Conservation (phyloP, 2,113 vertebrate species). For the Tragelaphus strepsiceros region DNA sequence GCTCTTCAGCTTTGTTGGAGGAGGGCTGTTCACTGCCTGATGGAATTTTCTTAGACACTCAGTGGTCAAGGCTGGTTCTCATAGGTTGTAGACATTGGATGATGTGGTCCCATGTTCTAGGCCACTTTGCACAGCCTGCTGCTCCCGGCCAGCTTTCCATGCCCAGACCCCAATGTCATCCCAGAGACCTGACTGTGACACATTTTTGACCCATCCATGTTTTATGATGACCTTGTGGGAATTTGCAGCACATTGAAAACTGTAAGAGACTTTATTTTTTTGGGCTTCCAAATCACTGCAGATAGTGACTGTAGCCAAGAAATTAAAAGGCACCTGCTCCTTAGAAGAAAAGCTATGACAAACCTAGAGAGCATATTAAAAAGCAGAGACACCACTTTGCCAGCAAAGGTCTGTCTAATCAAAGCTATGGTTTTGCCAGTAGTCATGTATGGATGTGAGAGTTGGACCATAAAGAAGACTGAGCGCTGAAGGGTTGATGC, state of each 20-base stretch:
- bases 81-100: rapidly evolving
- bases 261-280: neutral
- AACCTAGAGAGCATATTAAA: neutral
- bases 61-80: neutral
- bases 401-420: neutral
- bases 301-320: neutral
- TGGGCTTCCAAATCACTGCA: neutral
- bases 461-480: neutral
- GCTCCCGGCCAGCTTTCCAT: neutral
- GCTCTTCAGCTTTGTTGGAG: too few relatives aligned
- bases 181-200: neutral
- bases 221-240: rapidly evolving
- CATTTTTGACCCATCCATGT: rapidly evolving
- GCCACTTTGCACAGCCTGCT: neutral
- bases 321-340: neutral
- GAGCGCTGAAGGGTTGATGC: neutral
- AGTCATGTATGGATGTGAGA: neutral
- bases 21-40: rapidly evolving
- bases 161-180: rapidly evolving
- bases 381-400: neutral
- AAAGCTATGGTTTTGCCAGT: neutral
- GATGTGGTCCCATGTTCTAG: rapidly evolving
- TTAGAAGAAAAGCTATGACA: neutral
- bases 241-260: neutral
- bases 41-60: neutral